Percentiles rank a stretch among this genome's conserved stretches.
Evolutionary conservation across 1,140 invertebrate genomes (phyloP).

Genomic region (Drosophila repleta): DNA sequence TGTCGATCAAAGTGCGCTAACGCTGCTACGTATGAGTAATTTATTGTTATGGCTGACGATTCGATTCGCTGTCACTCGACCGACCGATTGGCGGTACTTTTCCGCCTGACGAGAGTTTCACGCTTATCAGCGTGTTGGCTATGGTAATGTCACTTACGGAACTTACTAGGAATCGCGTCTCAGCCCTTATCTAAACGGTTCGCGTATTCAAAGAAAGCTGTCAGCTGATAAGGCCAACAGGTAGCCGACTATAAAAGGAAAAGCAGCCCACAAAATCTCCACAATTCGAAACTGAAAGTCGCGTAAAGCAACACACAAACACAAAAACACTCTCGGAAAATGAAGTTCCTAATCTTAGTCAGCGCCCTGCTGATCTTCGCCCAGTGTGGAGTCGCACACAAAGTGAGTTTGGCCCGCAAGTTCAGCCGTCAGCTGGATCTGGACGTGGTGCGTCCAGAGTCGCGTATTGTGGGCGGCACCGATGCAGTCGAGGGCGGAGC

Average conservation of each 20-base stretch:
- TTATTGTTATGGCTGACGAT: slow-evolving; percentile 1
- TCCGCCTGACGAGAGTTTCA: slow-evolving; percentile 11
- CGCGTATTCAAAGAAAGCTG: slow-evolving; percentile 57
- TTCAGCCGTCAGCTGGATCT: slow-evolving; percentile 40
- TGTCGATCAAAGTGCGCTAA: slow-evolving; percentile 49
- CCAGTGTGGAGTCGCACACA: slow-evolving; percentile 41
- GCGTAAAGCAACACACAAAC: slow-evolving; percentile 38
- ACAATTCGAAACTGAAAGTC: slow-evolving; percentile 51
- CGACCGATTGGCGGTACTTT: slow-evolving; percentile 16
- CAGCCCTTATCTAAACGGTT: slow-evolving; percentile 46
- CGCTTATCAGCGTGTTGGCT: slow-evolving; percentile 54
- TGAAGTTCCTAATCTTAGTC: slow-evolving; percentile 46
- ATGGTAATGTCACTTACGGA: slow-evolving; percentile 69
- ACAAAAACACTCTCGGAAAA: slow-evolving; percentile 21
- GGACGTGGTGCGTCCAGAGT: slow-evolving; percentile 40
- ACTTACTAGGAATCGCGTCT: slow-evolving; percentile 50
- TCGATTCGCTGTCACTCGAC: slow-evolving; percentile 13
- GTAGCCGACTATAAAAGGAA: slow-evolving; percentile 57
- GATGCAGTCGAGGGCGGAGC: slow-evolving; percentile 77
- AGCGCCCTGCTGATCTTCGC: slow-evolving; percentile 30
- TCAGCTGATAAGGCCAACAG: slow-evolving; percentile 45
- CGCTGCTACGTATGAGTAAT: slow-evolving; percentile 67
- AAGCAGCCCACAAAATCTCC: slow-evolving; percentile 2
- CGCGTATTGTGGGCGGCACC: slow-evolving; percentile 83
- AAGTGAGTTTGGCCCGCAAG: slow-evolving; percentile 8